phyloP scores from a whole-genome alignment of 2,797 vertebrate species.

The Aselliscus stoliczkanus region DNA sequence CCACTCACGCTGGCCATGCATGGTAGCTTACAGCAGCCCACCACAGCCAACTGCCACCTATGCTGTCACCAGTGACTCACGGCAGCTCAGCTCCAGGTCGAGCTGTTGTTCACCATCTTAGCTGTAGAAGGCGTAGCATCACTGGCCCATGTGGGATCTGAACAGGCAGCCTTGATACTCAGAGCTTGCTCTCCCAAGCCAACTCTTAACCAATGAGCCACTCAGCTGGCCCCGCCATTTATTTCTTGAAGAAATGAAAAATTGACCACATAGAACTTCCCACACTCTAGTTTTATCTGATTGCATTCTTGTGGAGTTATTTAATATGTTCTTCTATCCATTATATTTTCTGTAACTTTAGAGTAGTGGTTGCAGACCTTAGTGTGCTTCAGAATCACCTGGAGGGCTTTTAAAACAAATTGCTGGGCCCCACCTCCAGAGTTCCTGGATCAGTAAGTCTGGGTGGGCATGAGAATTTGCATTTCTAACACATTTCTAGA shows the following conservation, averaged over 20 bases:
- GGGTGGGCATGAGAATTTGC: background rate
- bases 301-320: background rate
- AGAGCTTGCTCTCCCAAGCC: too few relatives aligned
- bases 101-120: too few relatives aligned
- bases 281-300: background rate
- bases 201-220: too few relatives aligned
- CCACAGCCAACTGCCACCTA: too few relatives aligned
- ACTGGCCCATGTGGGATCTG: too few relatives aligned
- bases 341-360: background rate
- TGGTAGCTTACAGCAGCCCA: too few relatives aligned
- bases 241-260: slow-evolving; percentile 37
- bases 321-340: background rate
- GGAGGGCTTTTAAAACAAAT: background rate
- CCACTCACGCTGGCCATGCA: too few relatives aligned
- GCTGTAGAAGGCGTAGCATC: too few relatives aligned
- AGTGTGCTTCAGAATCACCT: background rate
- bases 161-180: too few relatives aligned
- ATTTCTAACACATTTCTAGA: background rate
- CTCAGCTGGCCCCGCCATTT: too few relatives aligned
- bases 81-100: too few relatives aligned
- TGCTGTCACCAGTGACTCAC: too few relatives aligned
- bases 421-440: background rate
- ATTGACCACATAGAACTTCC: background rate
- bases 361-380: background rate
- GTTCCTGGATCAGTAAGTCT: background rate